These are phyloP conservation scores for Liolophura sinensis DNA, from an alignment of 1,140 invertebrate genomes.

Conservation along the genomic window DNA sequence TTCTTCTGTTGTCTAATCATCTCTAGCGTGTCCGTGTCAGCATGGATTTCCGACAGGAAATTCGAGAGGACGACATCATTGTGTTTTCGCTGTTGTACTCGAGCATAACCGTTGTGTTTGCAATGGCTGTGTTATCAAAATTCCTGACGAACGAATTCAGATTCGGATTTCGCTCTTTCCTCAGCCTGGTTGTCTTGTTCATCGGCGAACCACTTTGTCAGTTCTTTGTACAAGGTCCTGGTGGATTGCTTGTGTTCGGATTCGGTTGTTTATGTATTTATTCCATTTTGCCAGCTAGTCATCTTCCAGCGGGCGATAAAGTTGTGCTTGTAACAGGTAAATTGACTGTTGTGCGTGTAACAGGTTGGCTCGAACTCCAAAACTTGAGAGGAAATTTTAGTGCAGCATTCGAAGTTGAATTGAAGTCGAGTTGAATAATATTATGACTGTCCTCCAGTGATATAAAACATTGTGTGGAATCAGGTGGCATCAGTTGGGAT, in stretches of 20 bases:
- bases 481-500: too few relatives aligned
- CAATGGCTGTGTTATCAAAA: slow-evolving; percentile 54
- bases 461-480: too few relatives aligned
- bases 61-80: slow-evolving; percentile 49
- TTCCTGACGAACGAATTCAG: slow-evolving; percentile 56
- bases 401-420: too few relatives aligned
- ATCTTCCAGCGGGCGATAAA: slow-evolving; percentile 48
- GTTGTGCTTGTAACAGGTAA: slow-evolving; percentile 52
- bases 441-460: too few relatives aligned
- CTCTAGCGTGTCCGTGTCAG: too few relatives aligned
- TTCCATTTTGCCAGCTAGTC: slow-evolving; percentile 50
- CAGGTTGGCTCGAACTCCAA: too few relatives aligned
- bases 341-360: too few relatives aligned
- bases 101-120: slow-evolving; percentile 52
- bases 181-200: slow-evolving; percentile 50
- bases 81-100: slow-evolving; percentile 55
- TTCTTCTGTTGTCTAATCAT: too few relatives aligned
- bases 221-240: slow-evolving; percentile 53
- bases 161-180: slow-evolving; percentile 52
- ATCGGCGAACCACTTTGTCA: slow-evolving; percentile 56
- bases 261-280: slow-evolving; percentile 51
- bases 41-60: slow-evolving; percentile 26
- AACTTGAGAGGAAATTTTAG: too few relatives aligned
- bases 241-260: slow-evolving; percentile 46
- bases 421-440: too few relatives aligned